These are phyloP conservation scores for Ypsolopha scabrella DNA, from an alignment of 2,888 invertebrate species.

Conservation along the genomic window DNA sequence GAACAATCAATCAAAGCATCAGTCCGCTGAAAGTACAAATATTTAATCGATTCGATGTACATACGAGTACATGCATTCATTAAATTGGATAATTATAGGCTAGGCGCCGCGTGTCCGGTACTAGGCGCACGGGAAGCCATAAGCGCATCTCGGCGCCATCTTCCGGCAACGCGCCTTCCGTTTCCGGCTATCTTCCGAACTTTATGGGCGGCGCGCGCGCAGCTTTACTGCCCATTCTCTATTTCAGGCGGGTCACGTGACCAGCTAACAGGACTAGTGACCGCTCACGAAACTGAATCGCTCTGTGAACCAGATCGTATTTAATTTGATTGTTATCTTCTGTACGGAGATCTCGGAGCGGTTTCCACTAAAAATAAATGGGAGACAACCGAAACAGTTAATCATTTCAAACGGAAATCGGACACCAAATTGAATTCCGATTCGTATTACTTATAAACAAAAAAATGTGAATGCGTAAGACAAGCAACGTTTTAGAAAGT, in stretches of 20 bases:
- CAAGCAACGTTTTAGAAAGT: constrained; percentile 31
- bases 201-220: constrained; percentile 24
- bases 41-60: too few species aligned
- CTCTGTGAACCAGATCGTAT: too few species aligned
- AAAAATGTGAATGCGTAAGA: constrained; percentile 30
- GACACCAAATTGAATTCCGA: neutral
- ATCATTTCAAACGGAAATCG: neutral
- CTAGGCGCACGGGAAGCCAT: constrained; percentile 58
- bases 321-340: too few species aligned
- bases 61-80: too few species aligned
- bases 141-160: constrained; percentile 57
- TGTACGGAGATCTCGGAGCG: too few species aligned
- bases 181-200: constrained; percentile 45
- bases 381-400: too few species aligned
- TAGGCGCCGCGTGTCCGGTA: constrained; percentile 6
- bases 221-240: constrained; percentile 33
- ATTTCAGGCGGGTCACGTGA: constrained; percentile 26
- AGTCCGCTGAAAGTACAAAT: too few species aligned
- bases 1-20: too few species aligned
- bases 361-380: too few species aligned
- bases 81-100: neutral
- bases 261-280: neutral
- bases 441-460: neutral
- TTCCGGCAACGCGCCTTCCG: constrained; percentile 45
- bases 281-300: constrained; percentile 5